phyloP scores from a whole-genome alignment of 2,888 invertebrate genomes.

The Archaeoteleia sp. region DNA sequence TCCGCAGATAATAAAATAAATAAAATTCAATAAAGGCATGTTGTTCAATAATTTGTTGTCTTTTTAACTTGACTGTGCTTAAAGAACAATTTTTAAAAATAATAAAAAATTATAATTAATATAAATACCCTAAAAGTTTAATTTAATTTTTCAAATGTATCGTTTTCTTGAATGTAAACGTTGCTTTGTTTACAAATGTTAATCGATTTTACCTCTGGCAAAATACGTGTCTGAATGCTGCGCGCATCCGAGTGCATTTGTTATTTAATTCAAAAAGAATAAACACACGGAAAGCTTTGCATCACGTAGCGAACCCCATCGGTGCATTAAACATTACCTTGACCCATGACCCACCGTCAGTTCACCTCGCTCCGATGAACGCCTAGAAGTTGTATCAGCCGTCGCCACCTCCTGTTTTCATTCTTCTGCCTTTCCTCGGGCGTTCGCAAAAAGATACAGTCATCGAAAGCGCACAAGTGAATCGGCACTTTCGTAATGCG shows the following conservation, averaged over 20 bases:
- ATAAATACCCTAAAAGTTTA: too few species aligned
- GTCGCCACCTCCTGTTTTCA: conserved; percentile 31
- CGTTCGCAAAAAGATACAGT: conserved; percentile 24
- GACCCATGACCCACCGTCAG: conserved; percentile 28
- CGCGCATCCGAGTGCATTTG: conserved; percentile 38
- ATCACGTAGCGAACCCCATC: conserved; percentile 18
- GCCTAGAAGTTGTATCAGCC: conserved; percentile 33
- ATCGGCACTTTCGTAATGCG: conserved; percentile 9
- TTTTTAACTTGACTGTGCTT: too few species aligned
- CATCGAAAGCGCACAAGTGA: conserved; percentile 19
- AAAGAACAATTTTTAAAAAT: too few species aligned
- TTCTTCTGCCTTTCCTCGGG: conserved; percentile 21
- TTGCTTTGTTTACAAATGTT: conserved; percentile 2
- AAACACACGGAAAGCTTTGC: conserved; percentile 15
- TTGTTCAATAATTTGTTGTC: too few species aligned
- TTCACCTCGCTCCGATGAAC: conserved; percentile 10
- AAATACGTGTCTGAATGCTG: conserved; percentile 24
- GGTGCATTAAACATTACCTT: conserved; percentile 39
- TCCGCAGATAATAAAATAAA: too few species aligned
- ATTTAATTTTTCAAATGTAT: too few species aligned
- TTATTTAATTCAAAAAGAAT: conserved; percentile 4
- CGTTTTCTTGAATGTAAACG: too few species aligned
- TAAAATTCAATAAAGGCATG: too few species aligned
- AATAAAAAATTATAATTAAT: too few species aligned
- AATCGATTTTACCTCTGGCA: conserved; percentile 28